These are phyloP conservation scores for Lycorma delicatula DNA, from an alignment of 1,140 invertebrate genomes.

Conservation along the genomic window DNA sequence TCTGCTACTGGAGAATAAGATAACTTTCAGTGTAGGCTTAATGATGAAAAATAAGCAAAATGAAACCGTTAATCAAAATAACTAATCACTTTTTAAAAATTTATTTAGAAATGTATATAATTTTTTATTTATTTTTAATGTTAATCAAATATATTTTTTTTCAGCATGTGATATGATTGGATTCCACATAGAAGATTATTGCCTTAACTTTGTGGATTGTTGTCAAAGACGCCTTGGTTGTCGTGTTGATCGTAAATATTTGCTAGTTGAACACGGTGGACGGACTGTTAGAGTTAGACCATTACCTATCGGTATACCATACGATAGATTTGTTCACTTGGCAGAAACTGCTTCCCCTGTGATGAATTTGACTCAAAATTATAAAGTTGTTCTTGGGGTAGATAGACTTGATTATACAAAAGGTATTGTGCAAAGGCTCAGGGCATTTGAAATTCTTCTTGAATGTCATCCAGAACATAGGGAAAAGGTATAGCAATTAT, in stretches of 20 bases:
- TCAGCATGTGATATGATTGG: constrained; percentile 81
- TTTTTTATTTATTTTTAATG: no score
- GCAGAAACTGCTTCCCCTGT: constrained; percentile 69
- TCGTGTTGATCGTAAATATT: constrained; percentile 75
- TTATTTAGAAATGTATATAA: no score
- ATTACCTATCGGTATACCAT: constrained; percentile 80
- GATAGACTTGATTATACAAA: constrained; percentile 88
- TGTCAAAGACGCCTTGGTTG: constrained; percentile 79
- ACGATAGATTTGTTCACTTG: constrained; percentile 71
- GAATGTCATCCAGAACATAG: constrained; percentile 79
- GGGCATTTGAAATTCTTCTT: constrained; percentile 73
- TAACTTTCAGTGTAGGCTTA: no score
- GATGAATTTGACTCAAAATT: constrained; percentile 46
- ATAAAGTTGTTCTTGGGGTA: constrained; percentile 77
- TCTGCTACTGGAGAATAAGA: no score
- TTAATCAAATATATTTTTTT: constrained; percentile 27
- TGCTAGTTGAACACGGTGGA: constrained; percentile 78
- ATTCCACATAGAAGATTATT: constrained; percentile 87
- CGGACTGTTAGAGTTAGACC: constrained; percentile 72
- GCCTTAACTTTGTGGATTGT: constrained; percentile 85
- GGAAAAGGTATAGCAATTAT: constrained; percentile 67
- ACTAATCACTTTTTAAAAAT: no score
- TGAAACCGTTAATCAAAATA: no score
- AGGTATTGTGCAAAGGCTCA: constrained; percentile 73
- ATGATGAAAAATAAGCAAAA: no score